These are phyloP conservation scores for Rattus rattus DNA, from an alignment of 2,113 vertebrate genomes.

Conservation along the genomic window DNA sequence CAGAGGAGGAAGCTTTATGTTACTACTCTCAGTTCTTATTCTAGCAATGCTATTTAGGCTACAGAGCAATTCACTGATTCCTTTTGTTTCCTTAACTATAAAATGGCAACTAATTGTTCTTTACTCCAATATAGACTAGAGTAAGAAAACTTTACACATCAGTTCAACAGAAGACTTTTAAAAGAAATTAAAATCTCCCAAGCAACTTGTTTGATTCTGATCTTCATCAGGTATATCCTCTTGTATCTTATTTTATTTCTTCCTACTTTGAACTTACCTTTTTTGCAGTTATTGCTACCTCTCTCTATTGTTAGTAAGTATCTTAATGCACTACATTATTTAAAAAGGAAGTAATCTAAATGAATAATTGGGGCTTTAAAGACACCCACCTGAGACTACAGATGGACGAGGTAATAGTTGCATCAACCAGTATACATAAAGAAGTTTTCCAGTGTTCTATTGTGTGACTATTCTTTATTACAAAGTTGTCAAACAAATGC, in stretches of 20 bases:
- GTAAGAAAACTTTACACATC: slow-evolving; percentile 49
- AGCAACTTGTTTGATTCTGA: slow-evolving; percentile 51
- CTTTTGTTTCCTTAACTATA: slow-evolving; percentile 39
- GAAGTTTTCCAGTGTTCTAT: background rate
- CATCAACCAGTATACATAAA: slow-evolving; percentile 23
- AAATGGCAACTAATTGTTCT: slow-evolving; percentile 34
- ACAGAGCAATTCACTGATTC: slow-evolving; percentile 35
- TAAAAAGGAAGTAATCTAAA: slow-evolving; percentile 51
- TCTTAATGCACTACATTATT: background rate
- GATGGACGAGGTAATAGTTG: background rate
- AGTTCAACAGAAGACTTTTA: slow-evolving; percentile 34
- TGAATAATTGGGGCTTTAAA: slow-evolving; percentile 20
- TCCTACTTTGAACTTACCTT: background rate
- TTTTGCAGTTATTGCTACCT: slow-evolving; percentile 20
- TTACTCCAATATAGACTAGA: background rate
- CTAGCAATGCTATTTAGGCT: slow-evolving; percentile 19
- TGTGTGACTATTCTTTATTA: slow-evolving; percentile 39
- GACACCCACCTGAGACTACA: background rate
- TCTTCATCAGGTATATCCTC: background rate
- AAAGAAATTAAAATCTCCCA: slow-evolving; percentile 44
- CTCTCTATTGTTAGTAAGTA: background rate
- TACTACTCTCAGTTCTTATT: slow-evolving; percentile 39
- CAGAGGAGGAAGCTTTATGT: background rate
- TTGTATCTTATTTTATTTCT: slow-evolving; percentile 16
- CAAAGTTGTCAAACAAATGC: slow-evolving; percentile 17